phyloP scores from a whole-genome alignment of 2,113 vertebrate species.

The Gadus macrocephalus region DNA sequence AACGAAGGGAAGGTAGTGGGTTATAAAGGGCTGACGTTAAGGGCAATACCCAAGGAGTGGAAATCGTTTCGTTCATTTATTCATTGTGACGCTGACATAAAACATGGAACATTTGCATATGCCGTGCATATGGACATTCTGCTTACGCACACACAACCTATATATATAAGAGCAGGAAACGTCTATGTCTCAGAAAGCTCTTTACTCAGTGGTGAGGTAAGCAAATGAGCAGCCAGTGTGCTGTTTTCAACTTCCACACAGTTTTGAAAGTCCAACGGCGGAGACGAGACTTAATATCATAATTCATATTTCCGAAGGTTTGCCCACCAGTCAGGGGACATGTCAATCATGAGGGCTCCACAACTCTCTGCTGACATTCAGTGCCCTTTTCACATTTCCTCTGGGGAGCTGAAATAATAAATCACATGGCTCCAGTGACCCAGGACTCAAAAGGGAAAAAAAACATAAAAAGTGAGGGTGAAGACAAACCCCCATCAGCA shows the following conservation, averaged over 20 bases:
- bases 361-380: conserved; percentile 65
- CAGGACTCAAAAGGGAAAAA: conserved; percentile 4
- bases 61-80: not conserved
- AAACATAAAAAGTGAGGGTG: conserved; percentile 29
- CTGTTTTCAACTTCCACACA: not conserved
- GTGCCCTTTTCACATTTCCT: conserved; percentile 71
- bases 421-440: conserved; percentile 57
- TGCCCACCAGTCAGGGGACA: conserved; percentile 16
- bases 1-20: conserved; percentile 3
- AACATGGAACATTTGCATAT: too few species aligned
- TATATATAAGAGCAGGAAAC: too few species aligned
- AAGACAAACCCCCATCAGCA: conserved; percentile 10
- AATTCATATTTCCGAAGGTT: conserved; percentile 44
- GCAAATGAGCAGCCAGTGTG: not conserved
- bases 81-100: not conserved
- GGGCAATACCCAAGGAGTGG: not conserved
- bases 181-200: not conserved
- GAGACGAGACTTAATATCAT: conserved; percentile 22
- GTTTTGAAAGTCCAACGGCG: conserved; percentile 6
- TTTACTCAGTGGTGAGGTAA: not conserved
- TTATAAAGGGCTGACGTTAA: not conserved
- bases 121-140: too few species aligned
- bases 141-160: too few species aligned
- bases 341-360: conserved; percentile 67
- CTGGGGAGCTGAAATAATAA: conserved; percentile 66